Conservation (phyloP, 2,797 vertebrate species). For the Babyrousa celebensis region DNA sequence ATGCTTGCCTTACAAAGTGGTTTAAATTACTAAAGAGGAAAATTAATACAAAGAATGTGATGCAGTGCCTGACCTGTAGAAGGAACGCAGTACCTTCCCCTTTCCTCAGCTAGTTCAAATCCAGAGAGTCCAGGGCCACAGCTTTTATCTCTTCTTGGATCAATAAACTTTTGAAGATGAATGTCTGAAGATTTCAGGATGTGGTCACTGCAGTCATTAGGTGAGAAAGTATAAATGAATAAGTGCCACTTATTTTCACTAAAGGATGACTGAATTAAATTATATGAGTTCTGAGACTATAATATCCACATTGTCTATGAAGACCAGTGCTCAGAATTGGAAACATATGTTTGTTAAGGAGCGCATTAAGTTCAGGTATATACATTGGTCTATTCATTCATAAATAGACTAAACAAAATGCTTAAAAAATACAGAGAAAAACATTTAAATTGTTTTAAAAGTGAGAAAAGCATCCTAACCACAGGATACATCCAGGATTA, state of each 20-base stretch:
- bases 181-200: slow-evolving; percentile 51
- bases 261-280: slow-evolving; percentile 45
- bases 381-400: slow-evolving; percentile 49
- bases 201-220: background rate
- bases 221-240: slow-evolving; percentile 38
- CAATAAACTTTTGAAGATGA: slow-evolving; percentile 23
- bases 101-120: slow-evolving; percentile 54
- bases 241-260: slow-evolving; percentile 57
- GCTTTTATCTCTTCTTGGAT: slow-evolving; percentile 43
- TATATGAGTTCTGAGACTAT: background rate
- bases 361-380: slow-evolving; percentile 26
- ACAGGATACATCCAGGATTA: slow-evolving; percentile 63
- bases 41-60: background rate
- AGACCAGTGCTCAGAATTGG: slow-evolving; percentile 48
- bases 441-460: slow-evolving; percentile 73
- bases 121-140: background rate
- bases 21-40: slow-evolving; percentile 53
- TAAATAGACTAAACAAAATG: slow-evolving; percentile 79
- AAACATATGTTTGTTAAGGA: slow-evolving; percentile 55
- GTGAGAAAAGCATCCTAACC: slow-evolving; percentile 58
- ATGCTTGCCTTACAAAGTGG: background rate
- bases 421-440: slow-evolving; percentile 58
- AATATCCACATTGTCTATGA: slow-evolving; percentile 23
- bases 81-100: background rate
- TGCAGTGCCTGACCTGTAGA: background rate